These are phyloP conservation scores for Centropyge bicolor DNA, from an alignment of 2,797 vertebrate genomes.

Conservation along the genomic window DNA sequence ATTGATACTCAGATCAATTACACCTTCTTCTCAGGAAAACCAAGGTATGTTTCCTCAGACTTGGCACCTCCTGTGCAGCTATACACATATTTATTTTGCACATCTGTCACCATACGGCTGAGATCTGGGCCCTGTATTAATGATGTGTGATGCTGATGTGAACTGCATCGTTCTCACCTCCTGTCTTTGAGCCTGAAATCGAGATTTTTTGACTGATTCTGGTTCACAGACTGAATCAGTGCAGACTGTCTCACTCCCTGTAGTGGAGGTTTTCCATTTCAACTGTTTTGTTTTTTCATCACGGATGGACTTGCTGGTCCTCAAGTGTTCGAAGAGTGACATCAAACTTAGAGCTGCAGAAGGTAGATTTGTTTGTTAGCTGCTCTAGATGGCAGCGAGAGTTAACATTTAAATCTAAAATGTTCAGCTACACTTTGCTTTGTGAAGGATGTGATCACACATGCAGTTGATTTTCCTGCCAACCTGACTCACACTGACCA, in stretches of 20 bases:
- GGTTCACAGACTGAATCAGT: not conserved
- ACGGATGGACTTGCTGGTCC: not conserved
- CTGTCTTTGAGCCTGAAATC: conserved; percentile 36
- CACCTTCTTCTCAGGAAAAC: conserved; percentile 80
- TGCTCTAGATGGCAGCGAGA: not conserved
- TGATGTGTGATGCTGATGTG: conserved; percentile 17
- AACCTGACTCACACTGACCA: conserved; percentile 2
- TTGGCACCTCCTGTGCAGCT: conserved; percentile 74
- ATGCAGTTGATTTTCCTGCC: conserved; percentile 4
- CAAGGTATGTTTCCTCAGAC: conserved; percentile 65
- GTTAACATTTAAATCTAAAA: not conserved
- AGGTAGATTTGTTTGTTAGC: not conserved
- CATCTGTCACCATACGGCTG: conserved; percentile 47
- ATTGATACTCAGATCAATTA: conserved; percentile 51
- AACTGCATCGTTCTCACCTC: conserved; percentile 27
- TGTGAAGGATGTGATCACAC: not conserved
- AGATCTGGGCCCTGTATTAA: conserved; percentile 38
- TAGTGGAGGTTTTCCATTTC: conserved; percentile 9
- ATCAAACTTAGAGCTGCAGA: conserved; percentile 21
- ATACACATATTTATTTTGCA: conserved; percentile 77
- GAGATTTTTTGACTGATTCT: conserved; percentile 13
- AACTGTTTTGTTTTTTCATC: conserved; percentile 7
- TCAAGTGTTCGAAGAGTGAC: conserved; percentile 41
- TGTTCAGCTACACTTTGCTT: not conserved
- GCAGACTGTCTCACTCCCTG: not conserved